phyloP scores from a whole-genome alignment of 2,797 vertebrate species.

The Clarias platycephalus region DNA sequence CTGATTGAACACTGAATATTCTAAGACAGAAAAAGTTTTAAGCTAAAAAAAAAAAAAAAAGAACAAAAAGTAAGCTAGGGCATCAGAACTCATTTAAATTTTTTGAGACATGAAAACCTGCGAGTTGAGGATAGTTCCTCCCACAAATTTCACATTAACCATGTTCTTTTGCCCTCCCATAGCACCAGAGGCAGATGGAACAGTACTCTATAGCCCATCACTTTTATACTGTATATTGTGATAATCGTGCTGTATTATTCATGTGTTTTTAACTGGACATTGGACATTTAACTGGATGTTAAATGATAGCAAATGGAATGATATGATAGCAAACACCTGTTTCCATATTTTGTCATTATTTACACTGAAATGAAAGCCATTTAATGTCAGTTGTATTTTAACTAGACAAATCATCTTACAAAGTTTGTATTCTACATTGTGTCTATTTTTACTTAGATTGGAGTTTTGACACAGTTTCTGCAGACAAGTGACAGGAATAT shows the following conservation, averaged over 20 bases:
- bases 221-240: constrained; percentile 31
- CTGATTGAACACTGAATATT: constrained; percentile 16
- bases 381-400: neutral
- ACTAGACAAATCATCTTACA: neutral
- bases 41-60: constrained; percentile 18
- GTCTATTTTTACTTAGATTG: neutral
- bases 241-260: constrained; percentile 42
- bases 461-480: neutral
- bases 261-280: neutral
- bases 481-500: neutral
- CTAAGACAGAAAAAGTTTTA: neutral
- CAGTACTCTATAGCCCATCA: constrained; percentile 20
- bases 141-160: constrained; percentile 26
- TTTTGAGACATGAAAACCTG: neutral
- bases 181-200: constrained; percentile 38
- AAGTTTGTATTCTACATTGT: neutral
- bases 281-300: no score
- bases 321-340: neutral
- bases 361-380: neutral
- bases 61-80: neutral
- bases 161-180: constrained; percentile 31
- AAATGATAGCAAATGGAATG: no score
- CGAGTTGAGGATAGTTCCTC: neutral
- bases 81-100: constrained; percentile 20
- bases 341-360: neutral